These are phyloP conservation scores for Aspiorhynchus laticeps DNA, from an alignment of 2,113 vertebrate genomes.

Conservation along the genomic window DNA sequence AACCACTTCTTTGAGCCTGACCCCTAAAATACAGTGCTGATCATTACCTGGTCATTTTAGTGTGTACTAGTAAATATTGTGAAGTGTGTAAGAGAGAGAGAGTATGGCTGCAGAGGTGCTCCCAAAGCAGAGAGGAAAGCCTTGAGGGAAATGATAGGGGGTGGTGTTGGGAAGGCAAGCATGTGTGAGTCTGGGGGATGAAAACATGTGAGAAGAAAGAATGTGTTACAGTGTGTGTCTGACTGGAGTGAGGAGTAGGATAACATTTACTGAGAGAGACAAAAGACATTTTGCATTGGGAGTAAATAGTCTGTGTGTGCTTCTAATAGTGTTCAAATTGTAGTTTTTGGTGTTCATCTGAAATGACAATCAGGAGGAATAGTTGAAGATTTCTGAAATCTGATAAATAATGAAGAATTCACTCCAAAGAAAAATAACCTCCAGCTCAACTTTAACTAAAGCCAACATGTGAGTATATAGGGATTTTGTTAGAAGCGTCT, in stretches of 20 bases:
- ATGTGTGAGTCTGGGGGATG: background rate
- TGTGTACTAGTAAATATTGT: background rate
- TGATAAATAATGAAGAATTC: conserved; percentile 17
- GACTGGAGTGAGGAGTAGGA: background rate
- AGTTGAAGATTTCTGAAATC: background rate
- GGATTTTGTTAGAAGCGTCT: background rate
- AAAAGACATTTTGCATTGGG: background rate
- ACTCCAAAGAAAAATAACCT: conserved; percentile 8
- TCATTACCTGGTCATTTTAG: background rate
- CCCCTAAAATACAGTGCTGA: background rate
- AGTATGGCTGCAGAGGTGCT: background rate
- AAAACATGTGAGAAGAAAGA: conserved; percentile 6
- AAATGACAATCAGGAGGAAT: background rate
- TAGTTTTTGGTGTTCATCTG: background rate
- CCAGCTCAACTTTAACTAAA: background rate
- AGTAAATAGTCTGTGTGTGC: background rate
- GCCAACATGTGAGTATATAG: conserved; percentile 22
- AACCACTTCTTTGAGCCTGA: background rate
- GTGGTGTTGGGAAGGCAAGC: background rate
- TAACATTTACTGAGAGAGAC: background rate
- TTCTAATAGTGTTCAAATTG: background rate
- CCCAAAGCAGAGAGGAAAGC: background rate
- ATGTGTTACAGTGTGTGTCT: background rate
- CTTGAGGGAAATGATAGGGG: conserved; percentile 20
- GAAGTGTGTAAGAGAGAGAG: background rate